Evolutionary conservation across 2,888 invertebrate genomes (phyloP).

Genomic region (Cephus runcator): DNA sequence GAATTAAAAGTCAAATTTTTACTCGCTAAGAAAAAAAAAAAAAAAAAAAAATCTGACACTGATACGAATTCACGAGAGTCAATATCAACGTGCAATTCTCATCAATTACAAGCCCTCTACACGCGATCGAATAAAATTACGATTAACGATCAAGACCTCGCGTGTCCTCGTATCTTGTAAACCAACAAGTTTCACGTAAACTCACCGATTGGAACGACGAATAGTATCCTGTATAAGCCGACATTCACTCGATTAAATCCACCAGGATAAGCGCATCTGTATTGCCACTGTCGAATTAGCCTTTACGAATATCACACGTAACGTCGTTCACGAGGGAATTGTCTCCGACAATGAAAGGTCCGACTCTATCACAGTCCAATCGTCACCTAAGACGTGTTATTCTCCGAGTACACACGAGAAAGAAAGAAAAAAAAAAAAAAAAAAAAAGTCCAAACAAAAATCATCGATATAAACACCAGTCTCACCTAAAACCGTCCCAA

Average conservation of each 20-base stretch:
- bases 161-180: background rate
- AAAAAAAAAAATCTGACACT: background rate
- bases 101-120: background rate
- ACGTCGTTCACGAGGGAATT: background rate
- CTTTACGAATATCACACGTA: background rate
- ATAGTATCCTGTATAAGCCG: constrained; percentile 26
- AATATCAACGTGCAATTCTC: background rate
- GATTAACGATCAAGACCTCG: background rate
- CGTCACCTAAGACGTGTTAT: background rate
- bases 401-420: background rate
- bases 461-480: background rate
- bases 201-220: constrained; percentile 32
- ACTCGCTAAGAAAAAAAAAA: background rate
- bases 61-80: background rate
- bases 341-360: background rate
- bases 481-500: background rate
- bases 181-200: constrained; percentile 6
- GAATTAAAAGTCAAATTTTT: background rate
- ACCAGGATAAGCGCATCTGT: constrained; percentile 14
- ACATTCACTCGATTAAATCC: constrained; percentile 32
- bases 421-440: no score
- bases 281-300: background rate
- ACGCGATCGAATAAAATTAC: background rate
- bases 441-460: background rate
- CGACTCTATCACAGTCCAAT: background rate